Evolutionary conservation across 1,140 invertebrate species (phyloP).

Genomic region (Venustaconcha ellipsiformis): DNA sequence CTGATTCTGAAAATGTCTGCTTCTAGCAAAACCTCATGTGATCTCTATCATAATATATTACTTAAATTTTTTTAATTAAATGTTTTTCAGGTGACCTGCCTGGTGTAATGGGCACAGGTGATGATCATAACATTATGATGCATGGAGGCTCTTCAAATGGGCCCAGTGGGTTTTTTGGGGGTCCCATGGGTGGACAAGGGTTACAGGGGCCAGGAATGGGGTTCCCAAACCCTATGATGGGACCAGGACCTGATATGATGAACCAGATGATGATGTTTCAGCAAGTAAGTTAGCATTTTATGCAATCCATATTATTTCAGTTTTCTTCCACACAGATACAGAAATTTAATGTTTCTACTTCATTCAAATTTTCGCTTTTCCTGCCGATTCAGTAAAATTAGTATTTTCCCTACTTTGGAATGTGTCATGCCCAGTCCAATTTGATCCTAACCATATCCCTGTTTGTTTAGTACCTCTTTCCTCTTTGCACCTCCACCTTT

Average conservation of each 20-base stretch:
- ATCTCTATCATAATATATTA: no score
- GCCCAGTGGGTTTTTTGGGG: conserved; percentile 17
- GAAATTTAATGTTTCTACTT: background rate
- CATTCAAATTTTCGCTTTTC: background rate
- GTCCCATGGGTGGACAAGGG: conserved; percentile 21
- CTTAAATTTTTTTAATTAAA: no score
- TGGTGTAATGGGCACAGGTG: no score
- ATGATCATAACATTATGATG: conserved; percentile 20
- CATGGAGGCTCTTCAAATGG: conserved; percentile 11
- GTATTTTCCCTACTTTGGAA: background rate
- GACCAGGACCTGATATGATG: conserved; percentile 30
- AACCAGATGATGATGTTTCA: conserved; percentile 46
- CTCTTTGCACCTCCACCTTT: no score
- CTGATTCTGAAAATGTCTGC: no score
- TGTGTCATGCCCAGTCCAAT: no score
- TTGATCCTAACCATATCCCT: no score
- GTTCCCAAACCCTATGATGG: conserved; percentile 40
- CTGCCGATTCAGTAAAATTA: background rate
- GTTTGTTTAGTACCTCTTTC: no score
- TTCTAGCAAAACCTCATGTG: no score
- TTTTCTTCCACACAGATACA: background rate
- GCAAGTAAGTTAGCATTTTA: conserved; percentile 50
- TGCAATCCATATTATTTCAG: background rate
- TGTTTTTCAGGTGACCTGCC: no score
- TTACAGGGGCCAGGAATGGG: conserved; percentile 31